Conservation (phyloP, 2,797 vertebrate genomes). For the Megalops cyprinoides region DNA sequence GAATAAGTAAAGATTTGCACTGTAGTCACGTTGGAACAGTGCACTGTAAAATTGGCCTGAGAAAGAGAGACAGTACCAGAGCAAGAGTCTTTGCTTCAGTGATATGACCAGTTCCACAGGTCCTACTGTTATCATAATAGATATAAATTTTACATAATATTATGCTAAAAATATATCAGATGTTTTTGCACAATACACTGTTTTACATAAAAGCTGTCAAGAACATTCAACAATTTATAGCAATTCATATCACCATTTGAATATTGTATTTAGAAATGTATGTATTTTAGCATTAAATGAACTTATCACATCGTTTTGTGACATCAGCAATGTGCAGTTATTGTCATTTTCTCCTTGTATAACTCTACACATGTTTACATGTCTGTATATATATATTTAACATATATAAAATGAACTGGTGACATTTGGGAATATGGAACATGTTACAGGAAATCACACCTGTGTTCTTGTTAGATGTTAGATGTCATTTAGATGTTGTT, state of each 20-base stretch:
- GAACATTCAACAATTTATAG: neutral
- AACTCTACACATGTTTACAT: neutral
- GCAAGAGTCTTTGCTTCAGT: neutral
- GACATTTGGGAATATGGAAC: neutral
- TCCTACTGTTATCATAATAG: neutral
- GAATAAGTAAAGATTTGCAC: too few relatives aligned
- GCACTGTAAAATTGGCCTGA: neutral
- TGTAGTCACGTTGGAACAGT: neutral
- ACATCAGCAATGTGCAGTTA: too few relatives aligned
- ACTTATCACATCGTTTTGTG: too few relatives aligned
- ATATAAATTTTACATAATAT: neutral
- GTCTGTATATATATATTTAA: neutral
- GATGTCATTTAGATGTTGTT: too few relatives aligned
- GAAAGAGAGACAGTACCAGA: neutral
- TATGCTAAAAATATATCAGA: neutral
- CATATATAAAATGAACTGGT: neutral
- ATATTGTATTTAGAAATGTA: neutral
- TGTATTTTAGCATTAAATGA: neutral
- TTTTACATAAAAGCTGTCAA: neutral
- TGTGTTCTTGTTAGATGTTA: neutral
- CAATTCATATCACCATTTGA: neutral
- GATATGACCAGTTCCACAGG: neutral
- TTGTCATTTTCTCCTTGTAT: neutral
- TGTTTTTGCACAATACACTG: neutral
- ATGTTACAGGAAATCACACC: neutral